phyloP scores from a whole-genome alignment of 2,888 invertebrate species.

The Helicoverpa assulta region DNA sequence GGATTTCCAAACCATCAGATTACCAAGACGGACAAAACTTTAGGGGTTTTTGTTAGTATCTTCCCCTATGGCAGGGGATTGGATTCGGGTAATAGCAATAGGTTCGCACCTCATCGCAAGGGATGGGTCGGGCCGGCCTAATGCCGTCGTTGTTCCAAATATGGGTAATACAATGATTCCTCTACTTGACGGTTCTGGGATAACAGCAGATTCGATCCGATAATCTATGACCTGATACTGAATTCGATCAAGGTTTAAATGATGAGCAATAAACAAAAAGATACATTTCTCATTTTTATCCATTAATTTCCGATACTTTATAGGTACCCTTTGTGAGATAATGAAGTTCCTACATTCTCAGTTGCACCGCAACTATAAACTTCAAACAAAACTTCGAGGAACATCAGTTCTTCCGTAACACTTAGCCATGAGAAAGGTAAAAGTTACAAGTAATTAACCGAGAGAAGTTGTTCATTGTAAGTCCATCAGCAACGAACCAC shows the following conservation, averaged over 20 bases:
- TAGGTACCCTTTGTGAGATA: background rate
- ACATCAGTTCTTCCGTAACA: slow-evolving; percentile 65
- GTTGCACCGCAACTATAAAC: slow-evolving; percentile 3
- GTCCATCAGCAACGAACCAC: slow-evolving; percentile 79
- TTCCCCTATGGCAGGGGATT: slow-evolving; percentile 39
- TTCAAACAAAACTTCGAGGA: slow-evolving; percentile 44
- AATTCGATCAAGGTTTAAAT: background rate
- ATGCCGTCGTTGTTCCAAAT: slow-evolving; percentile 31
- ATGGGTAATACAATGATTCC: slow-evolving; percentile 44
- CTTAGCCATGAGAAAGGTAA: slow-evolving; percentile 73
- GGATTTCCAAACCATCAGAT: slow-evolving; percentile 22
- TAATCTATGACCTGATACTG: slow-evolving; percentile 30
- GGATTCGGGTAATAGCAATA: slow-evolving; percentile 44
- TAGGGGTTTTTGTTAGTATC: slow-evolving; percentile 43
- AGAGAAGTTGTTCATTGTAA: slow-evolving; percentile 75
- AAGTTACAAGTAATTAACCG: slow-evolving; percentile 77
- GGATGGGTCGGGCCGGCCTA: slow-evolving; percentile 31
- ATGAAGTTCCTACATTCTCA: slow-evolving; percentile 1
- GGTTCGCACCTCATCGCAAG: slow-evolving; percentile 49
- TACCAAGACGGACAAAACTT: slow-evolving; percentile 19
- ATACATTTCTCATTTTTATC: background rate
- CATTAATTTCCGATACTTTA: background rate
- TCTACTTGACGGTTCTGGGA: slow-evolving; percentile 43
- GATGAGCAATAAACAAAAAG: background rate
- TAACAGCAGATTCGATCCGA: slow-evolving; percentile 34